A percentile compares a stretch with the other conserved stretches of the same genome.
Conservation (phyloP, 2,113 vertebrate genomes). For the Siniperca chuatsi region DNA sequence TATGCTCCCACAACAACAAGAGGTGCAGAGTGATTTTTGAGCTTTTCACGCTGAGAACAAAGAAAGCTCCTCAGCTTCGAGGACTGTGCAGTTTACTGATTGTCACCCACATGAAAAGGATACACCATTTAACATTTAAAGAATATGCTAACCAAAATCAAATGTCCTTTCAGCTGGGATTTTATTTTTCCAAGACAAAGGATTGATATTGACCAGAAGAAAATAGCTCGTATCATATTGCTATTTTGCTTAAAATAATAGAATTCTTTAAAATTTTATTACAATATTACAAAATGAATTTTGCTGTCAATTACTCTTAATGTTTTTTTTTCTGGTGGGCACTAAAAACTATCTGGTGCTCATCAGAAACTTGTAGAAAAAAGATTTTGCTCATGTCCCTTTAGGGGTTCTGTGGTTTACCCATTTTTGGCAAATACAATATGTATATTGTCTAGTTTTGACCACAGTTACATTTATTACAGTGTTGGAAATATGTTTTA, state of each 20-base stretch:
- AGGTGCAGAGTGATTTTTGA: conserved; percentile 10
- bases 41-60: conserved; percentile 40
- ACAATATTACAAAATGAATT: neutral
- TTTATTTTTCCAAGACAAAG: neutral
- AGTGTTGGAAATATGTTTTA: neutral
- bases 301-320: neutral
- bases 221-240: neutral
- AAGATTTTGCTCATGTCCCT: neutral
- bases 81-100: conserved; percentile 17
- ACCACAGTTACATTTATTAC: neutral
- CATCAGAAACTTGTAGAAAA: too few species aligned
- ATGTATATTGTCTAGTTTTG: neutral
- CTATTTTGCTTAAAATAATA: neutral
- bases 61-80: neutral
- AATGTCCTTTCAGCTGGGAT: neutral
- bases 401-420: neutral
- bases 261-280: neutral
- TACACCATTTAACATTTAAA: neutral
- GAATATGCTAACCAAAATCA: neutral
- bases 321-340: neutral
- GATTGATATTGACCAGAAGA: neutral
- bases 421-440: neutral
- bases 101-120: neutral
- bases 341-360: too few species aligned
- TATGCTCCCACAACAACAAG: conserved; percentile 32